Evolutionary conservation across 2,888 invertebrate species (phyloP).

Genomic region (Nebria salina): DNA sequence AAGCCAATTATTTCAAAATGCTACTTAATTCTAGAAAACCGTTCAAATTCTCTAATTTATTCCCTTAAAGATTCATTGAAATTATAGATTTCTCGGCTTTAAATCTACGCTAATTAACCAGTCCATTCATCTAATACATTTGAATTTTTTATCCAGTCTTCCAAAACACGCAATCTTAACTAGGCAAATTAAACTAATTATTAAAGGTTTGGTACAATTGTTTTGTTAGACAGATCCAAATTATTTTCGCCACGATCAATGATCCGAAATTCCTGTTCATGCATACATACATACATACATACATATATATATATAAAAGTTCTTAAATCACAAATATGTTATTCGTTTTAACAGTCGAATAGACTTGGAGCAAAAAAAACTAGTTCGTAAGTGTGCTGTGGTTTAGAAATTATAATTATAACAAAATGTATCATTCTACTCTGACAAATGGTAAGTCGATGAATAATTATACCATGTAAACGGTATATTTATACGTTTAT

Average conservation of each 20-base stretch:
- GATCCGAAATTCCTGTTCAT: constrained; percentile 32
- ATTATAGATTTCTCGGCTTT: too few species aligned
- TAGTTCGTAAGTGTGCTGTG: background rate
- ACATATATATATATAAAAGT: background rate
- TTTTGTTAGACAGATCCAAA: background rate
- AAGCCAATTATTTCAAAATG: background rate
- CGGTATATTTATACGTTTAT: background rate
- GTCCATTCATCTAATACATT: background rate
- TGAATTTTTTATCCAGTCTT: background rate
- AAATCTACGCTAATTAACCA: background rate
- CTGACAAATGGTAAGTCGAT: background rate
- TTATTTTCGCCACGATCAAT: constrained; percentile 18
- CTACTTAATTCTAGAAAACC: background rate
- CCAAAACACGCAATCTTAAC: background rate
- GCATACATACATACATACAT: background rate
- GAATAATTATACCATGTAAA: background rate
- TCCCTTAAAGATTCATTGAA: background rate
- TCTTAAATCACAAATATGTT: background rate
- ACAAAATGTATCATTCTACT: background rate
- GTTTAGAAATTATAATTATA: background rate
- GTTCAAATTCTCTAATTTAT: background rate
- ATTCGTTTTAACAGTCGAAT: background rate
- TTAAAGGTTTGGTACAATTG: background rate
- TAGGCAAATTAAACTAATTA: background rate
- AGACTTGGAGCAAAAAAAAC: background rate